Conservation (phyloP, 2,888 invertebrate genomes). For the Tenthredo notha region DNA sequence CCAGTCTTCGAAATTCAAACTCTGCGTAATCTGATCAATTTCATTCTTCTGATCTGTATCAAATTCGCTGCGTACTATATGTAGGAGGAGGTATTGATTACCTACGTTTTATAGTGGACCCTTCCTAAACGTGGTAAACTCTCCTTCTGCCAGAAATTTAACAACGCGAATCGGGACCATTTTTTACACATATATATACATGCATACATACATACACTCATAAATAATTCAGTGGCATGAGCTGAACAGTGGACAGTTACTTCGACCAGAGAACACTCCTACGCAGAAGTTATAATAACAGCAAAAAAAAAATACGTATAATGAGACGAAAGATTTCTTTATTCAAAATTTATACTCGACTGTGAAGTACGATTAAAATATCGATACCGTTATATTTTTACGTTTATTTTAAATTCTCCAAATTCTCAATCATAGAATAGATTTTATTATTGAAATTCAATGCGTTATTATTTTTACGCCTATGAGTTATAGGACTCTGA, state of each 20-base stretch:
- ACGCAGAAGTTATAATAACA: neutral
- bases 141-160: neutral
- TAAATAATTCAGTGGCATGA: neutral
- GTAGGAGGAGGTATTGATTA: slow-evolving; percentile 27
- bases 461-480: neutral
- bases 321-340: neutral
- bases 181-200: neutral
- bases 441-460: neutral
- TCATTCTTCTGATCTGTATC: neutral
- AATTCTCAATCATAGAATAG: neutral
- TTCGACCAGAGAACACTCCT: neutral
- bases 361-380: neutral
- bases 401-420: neutral
- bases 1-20: neutral
- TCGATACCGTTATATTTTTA: neutral
- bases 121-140: neutral
- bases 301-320: neutral
- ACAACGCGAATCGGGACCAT: neutral
- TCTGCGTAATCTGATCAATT: neutral
- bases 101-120: neutral
- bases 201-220: neutral
- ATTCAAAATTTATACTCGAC: neutral
- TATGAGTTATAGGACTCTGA: neutral
- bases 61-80: slow-evolving; percentile 44
- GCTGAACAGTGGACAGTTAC: neutral